Evolutionary conservation across 2,888 invertebrate species (phyloP), one percentile per base, ranked within the genome.

Genomic region (Habrosyne pyritoides): DNA sequence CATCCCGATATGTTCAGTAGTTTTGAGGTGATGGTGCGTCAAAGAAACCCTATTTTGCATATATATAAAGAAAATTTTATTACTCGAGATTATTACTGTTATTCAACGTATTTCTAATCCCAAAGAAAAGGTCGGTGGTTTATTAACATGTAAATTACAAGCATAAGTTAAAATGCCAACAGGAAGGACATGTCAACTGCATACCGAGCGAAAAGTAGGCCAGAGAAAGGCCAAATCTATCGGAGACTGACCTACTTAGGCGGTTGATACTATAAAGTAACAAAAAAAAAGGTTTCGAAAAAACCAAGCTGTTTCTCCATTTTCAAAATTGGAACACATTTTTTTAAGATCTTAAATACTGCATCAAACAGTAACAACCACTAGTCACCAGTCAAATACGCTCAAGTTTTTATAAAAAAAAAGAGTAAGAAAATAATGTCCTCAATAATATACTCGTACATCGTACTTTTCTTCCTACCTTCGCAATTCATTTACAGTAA

Each of bases 201-300:
- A 55, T 47, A 47, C 36, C 48, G n/a, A 6, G 30, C 36, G 33
- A 48, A 64, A 70, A 69, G 64, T 70, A 71, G 70, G 72, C 52
- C 67, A 71, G 59, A 56, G 47, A 46, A 57, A 56, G 72, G 64
- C 63, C 63, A 71, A 64, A 69, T 58, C 62, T 63, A 63, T 53
- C 51, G 60, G 53, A 53, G 14, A 14, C 14, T 42, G 36, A 42
- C 36, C 36, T 42, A 42, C 18, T 7, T 42, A 42, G 36, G 36
- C 5, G n/a, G 36, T 42, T 42, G 14, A 42, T 18, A 42, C 14
- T 14, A 7, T n/a, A 2, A 14, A 42, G 36, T 5, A 6, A 6
- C 1, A 1, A 1, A 0, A 4, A 6, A 33, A 33, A 18, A 42
- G 10, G 2, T 6, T 18, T 12, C 18, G 18, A 14, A 42, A 18